These are phyloP conservation scores for Morus bassanus DNA, from an alignment of 2,797 vertebrate genomes.

Conservation along the genomic window DNA sequence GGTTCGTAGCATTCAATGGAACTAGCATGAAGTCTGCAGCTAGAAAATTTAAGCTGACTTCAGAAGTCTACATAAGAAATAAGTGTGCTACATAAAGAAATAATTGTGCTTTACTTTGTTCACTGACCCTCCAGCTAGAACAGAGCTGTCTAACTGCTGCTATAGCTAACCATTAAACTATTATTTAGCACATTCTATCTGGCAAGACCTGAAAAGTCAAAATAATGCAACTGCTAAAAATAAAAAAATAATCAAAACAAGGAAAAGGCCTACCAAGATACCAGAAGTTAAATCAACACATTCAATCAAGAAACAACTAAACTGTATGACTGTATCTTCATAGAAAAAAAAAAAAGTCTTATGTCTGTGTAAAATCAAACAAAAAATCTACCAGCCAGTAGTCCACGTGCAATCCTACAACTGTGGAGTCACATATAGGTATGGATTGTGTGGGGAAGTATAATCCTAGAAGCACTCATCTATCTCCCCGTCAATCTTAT, in stretches of 20 bases:
- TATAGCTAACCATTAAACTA: neutral
- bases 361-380: neutral
- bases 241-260: neutral
- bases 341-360: neutral
- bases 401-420: neutral
- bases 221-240: neutral
- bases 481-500: fast-evolving
- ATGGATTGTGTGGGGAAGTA: neutral
- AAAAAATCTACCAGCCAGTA: neutral
- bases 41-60: neutral
- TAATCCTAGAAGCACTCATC: neutral
- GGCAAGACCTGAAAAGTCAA: neutral
- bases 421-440: neutral
- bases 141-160: neutral
- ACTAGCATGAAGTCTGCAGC: neutral
- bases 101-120: neutral
- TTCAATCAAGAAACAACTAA: neutral
- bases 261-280: neutral
- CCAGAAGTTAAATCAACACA: neutral
- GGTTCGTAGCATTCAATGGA: neutral
- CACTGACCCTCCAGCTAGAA: neutral
- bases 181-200: neutral
- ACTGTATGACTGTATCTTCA: neutral
- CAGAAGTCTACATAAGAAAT: neutral
- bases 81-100: neutral